These are phyloP conservation scores for Diorhabda sublineata DNA, from an alignment of 1,140 invertebrate genomes.

Conservation along the genomic window DNA sequence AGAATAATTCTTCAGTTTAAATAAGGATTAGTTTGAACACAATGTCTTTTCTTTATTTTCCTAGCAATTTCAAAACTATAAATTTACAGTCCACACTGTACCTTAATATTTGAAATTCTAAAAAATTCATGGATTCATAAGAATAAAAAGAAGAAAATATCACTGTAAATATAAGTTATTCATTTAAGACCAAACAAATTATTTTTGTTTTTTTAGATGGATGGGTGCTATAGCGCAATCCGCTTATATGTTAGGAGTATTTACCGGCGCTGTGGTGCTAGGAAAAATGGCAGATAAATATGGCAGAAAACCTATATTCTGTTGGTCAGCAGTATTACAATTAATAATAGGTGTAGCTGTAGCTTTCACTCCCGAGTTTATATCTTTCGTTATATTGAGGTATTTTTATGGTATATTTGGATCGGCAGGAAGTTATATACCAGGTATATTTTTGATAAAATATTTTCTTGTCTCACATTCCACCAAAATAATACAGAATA, in stretches of 20 bases:
- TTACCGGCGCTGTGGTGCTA: constrained; percentile 77
- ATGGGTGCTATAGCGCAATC: constrained; percentile 75
- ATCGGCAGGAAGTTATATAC: constrained; percentile 79
- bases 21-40: no score
- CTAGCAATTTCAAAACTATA: no score
- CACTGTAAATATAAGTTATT: no score
- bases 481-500: no score
- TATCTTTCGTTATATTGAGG: constrained; percentile 62
- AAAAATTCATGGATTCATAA: no score
- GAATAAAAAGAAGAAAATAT: no score
- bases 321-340: constrained; percentile 67
- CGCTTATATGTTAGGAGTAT: constrained; percentile 85
- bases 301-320: constrained; percentile 77
- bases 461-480: no score
- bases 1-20: no score
- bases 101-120: no score
- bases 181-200: no score
- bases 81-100: no score
- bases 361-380: constrained; percentile 72
- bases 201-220: constrained; percentile 54
- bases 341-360: constrained; percentile 66
- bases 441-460: constrained; percentile 46
- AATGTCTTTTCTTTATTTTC: no score
- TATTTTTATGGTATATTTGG: constrained; percentile 78
- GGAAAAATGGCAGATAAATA: constrained; percentile 83